Evolutionary conservation across 2,888 invertebrate genomes (phyloP).

Genomic region (Stenotaenia linearis): DNA sequence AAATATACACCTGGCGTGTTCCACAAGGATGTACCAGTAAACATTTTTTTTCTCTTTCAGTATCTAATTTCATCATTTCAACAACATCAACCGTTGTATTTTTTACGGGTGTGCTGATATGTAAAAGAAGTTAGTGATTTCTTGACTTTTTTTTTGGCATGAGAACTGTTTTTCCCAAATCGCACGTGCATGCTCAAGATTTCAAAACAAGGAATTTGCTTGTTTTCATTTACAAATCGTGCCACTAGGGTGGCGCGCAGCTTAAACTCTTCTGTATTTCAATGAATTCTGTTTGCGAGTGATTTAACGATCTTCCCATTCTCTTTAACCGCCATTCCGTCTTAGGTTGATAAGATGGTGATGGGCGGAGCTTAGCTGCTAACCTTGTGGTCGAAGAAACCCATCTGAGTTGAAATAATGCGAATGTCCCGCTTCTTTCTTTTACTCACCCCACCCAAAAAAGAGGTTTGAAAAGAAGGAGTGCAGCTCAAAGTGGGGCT

Average conservation of each 20-base stretch:
- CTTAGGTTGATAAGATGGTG: background rate
- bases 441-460: constrained; percentile 20
- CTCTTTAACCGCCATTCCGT: background rate
- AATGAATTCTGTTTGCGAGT: background rate
- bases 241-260: constrained; percentile 22
- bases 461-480: constrained; percentile 20
- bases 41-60: background rate
- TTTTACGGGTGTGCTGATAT: background rate
- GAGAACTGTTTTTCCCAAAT: background rate
- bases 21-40: constrained; percentile 26
- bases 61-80: constrained; percentile 7
- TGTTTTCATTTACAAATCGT: background rate
- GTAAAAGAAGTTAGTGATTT: constrained; percentile 14
- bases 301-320: background rate
- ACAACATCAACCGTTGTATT: background rate
- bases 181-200: constrained; percentile 1
- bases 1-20: constrained; percentile 26
- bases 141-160: background rate
- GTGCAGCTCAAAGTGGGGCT: constrained; percentile 8
- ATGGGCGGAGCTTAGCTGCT: background rate
- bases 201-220: background rate
- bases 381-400: background rate
- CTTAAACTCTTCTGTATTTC: background rate
- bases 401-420: background rate
- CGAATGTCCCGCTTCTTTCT: background rate